Evolutionary conservation across 53 echinoderm and acorn worm genomes (phyloP).

Genomic region (Temnopleurus reevesii): DNA sequence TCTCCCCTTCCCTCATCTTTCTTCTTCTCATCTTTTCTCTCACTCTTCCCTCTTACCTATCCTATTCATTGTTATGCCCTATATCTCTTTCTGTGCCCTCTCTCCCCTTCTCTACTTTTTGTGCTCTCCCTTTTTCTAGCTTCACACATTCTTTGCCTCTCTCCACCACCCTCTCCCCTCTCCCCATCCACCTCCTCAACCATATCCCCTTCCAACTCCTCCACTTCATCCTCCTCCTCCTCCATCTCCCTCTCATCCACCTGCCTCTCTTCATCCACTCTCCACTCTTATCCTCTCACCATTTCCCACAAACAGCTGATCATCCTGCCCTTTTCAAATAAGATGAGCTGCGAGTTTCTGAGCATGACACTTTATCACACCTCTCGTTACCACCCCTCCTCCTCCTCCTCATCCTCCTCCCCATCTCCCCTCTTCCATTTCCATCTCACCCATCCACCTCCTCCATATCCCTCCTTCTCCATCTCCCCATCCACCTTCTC

Average conservation of each 20-base stretch:
- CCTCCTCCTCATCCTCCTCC: background rate
- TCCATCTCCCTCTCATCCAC: background rate
- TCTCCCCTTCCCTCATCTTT: background rate
- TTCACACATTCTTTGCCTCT: background rate
- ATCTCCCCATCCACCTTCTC: background rate
- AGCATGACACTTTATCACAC: background rate
- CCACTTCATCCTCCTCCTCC: too few relatives aligned
- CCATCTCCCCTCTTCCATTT: background rate
- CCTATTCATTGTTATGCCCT: background rate
- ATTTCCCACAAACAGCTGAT: conserved; percentile 8
- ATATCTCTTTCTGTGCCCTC: background rate
- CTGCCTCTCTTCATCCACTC: background rate
- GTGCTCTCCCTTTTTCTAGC: background rate
- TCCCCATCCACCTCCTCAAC: background rate
- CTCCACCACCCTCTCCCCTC: background rate
- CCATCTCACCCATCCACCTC: background rate
- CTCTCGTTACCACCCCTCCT: background rate
- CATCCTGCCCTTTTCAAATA: background rate
- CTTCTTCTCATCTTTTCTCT: background rate
- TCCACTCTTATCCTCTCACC: background rate
- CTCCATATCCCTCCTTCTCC: background rate
- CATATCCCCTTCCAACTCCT: too few relatives aligned
- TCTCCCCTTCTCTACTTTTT: background rate
- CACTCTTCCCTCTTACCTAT: background rate
- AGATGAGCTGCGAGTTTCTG: background rate